Base-by-base conservation (phyloP, 2,888 invertebrate genomes). In the Gymnoscelis rufifasciata region DNA sequence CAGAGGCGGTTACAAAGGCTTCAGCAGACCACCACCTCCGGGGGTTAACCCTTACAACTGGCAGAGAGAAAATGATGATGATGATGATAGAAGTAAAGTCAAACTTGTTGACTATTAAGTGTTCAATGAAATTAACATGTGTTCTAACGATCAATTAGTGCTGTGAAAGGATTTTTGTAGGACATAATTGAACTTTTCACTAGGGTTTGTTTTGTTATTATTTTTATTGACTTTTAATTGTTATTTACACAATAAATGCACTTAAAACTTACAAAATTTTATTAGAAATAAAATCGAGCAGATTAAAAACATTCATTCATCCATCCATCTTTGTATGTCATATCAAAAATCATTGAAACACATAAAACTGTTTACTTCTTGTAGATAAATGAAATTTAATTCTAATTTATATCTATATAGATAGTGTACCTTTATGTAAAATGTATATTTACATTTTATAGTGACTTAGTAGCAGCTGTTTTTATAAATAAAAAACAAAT, bases 91-190 rank as follows among this genome's bases (percentile, higher is more conserved):
- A 56, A 77, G 57, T 44, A 82, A 76, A 70, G 73, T 86, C 3
- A 86, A 84, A 65, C 71, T 87, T 46, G 86, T 87, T 26, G 86
- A 87, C 66, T 87, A 87, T 60, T 86, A 65, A 60, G 6, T 33
- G 10, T 15, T 33, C 3, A 31, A 6, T 33, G 2, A 13, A 39
- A 39, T 26, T 15, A 13, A 11, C 2, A 3, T 13, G n/a, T 26
- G 27, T 13, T 23, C 11, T 23, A 41, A 19, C 14, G 29, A 43
- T 53, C 45, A 50, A 47, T 51, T 47, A 35, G 19, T 23, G 30
- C 11, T 24, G 36, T 23, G 24, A 45, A 29, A 29, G 23, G 29
- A 28, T 26, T 38, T 39, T 37, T 35, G 27, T 29, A 39, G 39
- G 28, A 2, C 7, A 14, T 28, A 28, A 23, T 14, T 36, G 4